Conservation (phyloP, 1,140 invertebrate genomes). For the Whitmania pigra region DNA sequence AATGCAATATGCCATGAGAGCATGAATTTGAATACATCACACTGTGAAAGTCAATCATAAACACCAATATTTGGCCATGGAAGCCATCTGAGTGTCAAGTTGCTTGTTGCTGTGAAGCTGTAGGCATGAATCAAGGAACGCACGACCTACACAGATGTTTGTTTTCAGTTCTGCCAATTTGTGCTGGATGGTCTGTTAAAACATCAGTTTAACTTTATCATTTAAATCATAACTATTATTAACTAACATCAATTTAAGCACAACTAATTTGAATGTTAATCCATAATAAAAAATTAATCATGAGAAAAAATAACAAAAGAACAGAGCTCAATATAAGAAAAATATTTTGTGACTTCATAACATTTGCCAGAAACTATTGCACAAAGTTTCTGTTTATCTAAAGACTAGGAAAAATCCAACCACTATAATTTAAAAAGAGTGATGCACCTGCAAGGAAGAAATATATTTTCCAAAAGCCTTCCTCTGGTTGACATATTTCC, state of each 20-base stretch:
- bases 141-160: conserved; percentile 39
- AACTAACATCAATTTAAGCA: no score
- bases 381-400: neutral
- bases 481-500: conserved; percentile 41
- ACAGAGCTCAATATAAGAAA: no score
- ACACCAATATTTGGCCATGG: conserved; percentile 47
- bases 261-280: no score
- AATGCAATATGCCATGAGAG: no score
- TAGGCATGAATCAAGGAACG: conserved; percentile 45
- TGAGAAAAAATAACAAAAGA: neutral
- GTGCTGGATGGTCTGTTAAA: conserved; percentile 41
- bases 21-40: no score
- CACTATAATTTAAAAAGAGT: neutral
- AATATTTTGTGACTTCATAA: no score
- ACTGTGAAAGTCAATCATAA: neutral
- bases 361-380: neutral
- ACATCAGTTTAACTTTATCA: neutral
- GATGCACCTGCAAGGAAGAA: conserved; percentile 40
- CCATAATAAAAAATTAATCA: neutral
- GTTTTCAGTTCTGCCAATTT: conserved; percentile 48
- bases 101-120: conserved; percentile 36
- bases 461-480: conserved; percentile 46
- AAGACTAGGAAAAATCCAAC: neutral
- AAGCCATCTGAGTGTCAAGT: conserved; percentile 41
- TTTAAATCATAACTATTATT: no score